Percentiles rank a stretch among this genome's conserved stretches.
Evolutionary conservation across 2,888 invertebrate genomes (phyloP).

Genomic region (Tipula lateralis): DNA sequence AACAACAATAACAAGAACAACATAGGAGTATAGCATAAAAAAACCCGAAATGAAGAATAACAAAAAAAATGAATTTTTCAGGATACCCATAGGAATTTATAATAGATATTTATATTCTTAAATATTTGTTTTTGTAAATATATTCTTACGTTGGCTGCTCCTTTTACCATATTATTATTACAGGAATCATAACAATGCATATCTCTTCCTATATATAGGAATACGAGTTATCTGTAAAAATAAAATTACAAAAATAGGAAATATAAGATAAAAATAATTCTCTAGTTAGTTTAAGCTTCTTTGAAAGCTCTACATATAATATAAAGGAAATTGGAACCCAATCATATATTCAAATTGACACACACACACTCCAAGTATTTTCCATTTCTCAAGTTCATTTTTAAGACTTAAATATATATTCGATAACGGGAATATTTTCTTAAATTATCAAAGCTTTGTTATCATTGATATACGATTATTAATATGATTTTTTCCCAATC

Average conservation of each 20-base stretch:
- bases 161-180: slow-evolving; percentile 9
- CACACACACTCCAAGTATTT: not conserved
- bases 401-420: not conserved
- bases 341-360: not conserved
- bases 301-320: not conserved
- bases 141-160: not conserved
- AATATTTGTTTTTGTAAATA: too few species aligned
- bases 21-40: not conserved
- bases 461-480: not conserved
- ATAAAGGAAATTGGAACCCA: not conserved
- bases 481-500: not conserved
- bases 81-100: slow-evolving; percentile 24
- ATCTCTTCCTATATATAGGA: not conserved
- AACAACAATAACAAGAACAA: not conserved
- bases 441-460: slow-evolving; percentile 7
- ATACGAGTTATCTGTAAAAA: not conserved
- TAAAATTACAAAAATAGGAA: not conserved
- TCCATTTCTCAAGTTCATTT: not conserved
- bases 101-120: slow-evolving; percentile 11
- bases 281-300: slow-evolving; percentile 24
- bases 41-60: not conserved
- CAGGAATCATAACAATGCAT: too few species aligned
- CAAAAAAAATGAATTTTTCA: not conserved
- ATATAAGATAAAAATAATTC: not conserved
- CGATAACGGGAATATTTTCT: not conserved